Conservation (phyloP, 2,888 invertebrate genomes). For the Thysanoteuthis rhombus region DNA sequence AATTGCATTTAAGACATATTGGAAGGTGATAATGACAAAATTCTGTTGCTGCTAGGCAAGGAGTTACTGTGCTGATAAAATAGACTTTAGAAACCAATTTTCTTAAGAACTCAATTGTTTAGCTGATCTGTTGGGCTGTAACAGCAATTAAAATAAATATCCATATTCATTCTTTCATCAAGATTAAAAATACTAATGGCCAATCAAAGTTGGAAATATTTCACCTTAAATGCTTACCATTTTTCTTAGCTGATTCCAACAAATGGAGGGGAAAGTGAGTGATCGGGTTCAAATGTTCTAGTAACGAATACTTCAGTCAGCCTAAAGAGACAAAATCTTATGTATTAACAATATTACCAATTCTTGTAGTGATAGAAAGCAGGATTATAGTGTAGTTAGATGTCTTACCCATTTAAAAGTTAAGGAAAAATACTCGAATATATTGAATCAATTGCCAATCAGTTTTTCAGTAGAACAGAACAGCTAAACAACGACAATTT, state of each 20-base stretch:
- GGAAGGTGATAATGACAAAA: not conserved
- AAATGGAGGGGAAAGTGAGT: no score
- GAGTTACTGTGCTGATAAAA: not conserved
- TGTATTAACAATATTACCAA: not conserved
- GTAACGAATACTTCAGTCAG: not conserved
- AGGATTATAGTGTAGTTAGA: not conserved
- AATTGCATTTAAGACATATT: not conserved
- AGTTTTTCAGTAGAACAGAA: not conserved
- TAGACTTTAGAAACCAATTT: not conserved
- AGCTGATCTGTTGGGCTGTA: conserved; percentile 12
- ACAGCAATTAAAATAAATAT: not conserved
- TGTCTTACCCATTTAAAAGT: not conserved
- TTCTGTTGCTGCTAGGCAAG: not conserved
- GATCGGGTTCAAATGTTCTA: not conserved
- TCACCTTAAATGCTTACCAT: not conserved
- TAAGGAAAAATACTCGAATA: not conserved
- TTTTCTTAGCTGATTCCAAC: not conserved
- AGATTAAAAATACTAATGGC: no score
- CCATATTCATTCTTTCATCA: no score
- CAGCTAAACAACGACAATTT: not conserved
- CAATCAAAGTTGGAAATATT: no score
- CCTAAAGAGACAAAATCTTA: not conserved
- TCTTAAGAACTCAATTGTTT: not conserved
- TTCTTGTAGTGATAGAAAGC: not conserved
- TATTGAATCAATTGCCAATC: not conserved